Conservation (phyloP, 2,888 invertebrate genomes). For the Pollenia griseotomentosa region DNA sequence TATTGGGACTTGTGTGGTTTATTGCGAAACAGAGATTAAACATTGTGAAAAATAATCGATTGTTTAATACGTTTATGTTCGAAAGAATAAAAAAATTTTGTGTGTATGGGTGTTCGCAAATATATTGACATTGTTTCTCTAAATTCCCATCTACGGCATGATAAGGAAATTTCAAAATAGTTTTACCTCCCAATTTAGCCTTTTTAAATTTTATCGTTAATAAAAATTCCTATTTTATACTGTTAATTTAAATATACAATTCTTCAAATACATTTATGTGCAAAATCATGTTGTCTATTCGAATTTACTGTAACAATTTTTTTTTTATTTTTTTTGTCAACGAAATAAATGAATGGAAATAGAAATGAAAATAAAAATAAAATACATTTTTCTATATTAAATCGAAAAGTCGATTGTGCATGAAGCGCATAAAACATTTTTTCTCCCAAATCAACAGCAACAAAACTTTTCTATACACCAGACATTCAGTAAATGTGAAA, state of each 20-base stretch:
- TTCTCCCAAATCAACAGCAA: constrained; percentile 63
- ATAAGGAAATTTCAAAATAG: too few relatives aligned
- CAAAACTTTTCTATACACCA: constrained; percentile 40
- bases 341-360: constrained; percentile 68
- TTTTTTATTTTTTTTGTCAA: constrained; percentile 48
- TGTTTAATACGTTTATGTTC: too few relatives aligned
- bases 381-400: constrained; percentile 80
- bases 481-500: constrained; percentile 22
- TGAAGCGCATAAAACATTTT: constrained; percentile 75
- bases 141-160: too few relatives aligned
- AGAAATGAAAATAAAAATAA: constrained; percentile 65
- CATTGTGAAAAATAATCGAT: too few relatives aligned
- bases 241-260: constrained; percentile 7
- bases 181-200: too few relatives aligned
- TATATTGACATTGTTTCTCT: neutral
- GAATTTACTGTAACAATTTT: constrained; percentile 29
- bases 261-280: neutral
- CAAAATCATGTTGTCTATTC: constrained; percentile 11
- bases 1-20: neutral
- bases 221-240: neutral
- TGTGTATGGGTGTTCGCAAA: neutral
- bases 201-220: neutral
- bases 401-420: constrained; percentile 82
- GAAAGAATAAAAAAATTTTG: too few relatives aligned
- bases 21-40: too few relatives aligned